phyloP scores from a whole-genome alignment of 1,140 invertebrate genomes.

The Aphaenogaster rudis region DNA sequence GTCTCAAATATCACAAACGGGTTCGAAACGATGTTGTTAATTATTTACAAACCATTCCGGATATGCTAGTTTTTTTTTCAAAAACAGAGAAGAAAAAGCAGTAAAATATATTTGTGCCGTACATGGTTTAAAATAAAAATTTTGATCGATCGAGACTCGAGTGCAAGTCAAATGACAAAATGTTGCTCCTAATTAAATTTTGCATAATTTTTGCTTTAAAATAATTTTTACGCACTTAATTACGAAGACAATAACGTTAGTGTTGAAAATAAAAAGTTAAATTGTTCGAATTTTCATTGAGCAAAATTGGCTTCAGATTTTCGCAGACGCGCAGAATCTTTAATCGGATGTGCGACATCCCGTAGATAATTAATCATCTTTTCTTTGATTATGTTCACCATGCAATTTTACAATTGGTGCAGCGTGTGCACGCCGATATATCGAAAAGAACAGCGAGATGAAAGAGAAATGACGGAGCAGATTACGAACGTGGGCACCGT shows the following conservation, averaged over 20 bases:
- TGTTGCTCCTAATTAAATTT: not conserved
- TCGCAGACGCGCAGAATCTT: not conserved
- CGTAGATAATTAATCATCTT: conserved; percentile 29
- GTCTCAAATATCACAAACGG: not conserved
- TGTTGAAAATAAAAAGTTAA: not conserved
- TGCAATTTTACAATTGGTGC: not conserved
- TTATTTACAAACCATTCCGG: not conserved
- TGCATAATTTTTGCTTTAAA: not conserved
- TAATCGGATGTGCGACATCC: not conserved
- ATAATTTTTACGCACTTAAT: not conserved
- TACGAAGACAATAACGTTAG: not conserved
- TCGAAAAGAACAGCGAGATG: conserved; percentile 7
- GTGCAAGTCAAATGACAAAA: not conserved
- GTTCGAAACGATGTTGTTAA: not conserved
- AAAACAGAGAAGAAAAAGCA: no score
- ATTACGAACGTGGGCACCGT: not conserved
- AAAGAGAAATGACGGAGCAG: conserved; percentile 33
- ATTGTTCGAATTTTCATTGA: not conserved
- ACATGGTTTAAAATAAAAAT: not conserved
- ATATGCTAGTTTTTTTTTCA: no score
- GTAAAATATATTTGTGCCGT: not conserved
- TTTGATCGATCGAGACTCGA: not conserved
- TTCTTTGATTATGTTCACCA: not conserved
- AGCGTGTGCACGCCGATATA: not conserved
- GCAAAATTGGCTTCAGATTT: not conserved